Base-by-base conservation (phyloP, 2,113 vertebrate genomes). In the Corydoras maculifer region DNA sequence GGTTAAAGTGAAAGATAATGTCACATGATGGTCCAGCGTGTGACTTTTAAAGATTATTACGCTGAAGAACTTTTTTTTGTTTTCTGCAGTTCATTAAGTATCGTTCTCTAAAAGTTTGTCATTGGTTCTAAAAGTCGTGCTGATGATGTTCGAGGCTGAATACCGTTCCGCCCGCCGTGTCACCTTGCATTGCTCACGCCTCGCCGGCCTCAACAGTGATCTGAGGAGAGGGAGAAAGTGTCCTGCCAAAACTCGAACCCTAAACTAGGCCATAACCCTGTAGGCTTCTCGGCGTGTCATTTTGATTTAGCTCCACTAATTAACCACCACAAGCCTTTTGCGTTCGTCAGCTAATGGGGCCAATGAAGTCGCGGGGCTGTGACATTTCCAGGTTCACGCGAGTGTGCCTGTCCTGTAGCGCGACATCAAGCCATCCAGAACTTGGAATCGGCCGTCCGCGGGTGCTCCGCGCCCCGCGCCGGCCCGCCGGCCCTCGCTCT, bases 241-340 rank as follows among this genome's bases (percentile, higher is more conserved):
- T 15, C 29, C 32, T 72, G 50, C 69, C 60, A 72, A 65, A 73
- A 58, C 62, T 62, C 50, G 54, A 72, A 69, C 62, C 63, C 58
- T 70, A 77, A 75, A 72, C 60, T 77, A 74, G 75, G 65, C 69
- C 69, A 72, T 58, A 66, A 72, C 66, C 78, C 78, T 69, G 62
- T 68, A 73, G 73, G 75, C 78, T 75, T 57, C 63, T 80, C 71
- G 71, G 68, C 72, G 66, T 80, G 75, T 80, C 78, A 77, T 74
- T 77, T 58, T 75, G 73, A 80, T 75, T 80, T 75, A 75, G 62
- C 50, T 48, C 54, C 66, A 62, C 72, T 74, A 75, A 80, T 75
- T 77, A 69, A 70, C 63, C 70, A 73, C 67, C 73, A 57, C 68
- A 61, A 73, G 73, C 69, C 43, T 66, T 68, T 60, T 62, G 62